A percentile compares a stretch with the other conserved stretches of the same genome.
Evolutionary conservation across 2,797 vertebrate genomes (phyloP).

Genomic region (Sebastes hubbsi): DNA sequence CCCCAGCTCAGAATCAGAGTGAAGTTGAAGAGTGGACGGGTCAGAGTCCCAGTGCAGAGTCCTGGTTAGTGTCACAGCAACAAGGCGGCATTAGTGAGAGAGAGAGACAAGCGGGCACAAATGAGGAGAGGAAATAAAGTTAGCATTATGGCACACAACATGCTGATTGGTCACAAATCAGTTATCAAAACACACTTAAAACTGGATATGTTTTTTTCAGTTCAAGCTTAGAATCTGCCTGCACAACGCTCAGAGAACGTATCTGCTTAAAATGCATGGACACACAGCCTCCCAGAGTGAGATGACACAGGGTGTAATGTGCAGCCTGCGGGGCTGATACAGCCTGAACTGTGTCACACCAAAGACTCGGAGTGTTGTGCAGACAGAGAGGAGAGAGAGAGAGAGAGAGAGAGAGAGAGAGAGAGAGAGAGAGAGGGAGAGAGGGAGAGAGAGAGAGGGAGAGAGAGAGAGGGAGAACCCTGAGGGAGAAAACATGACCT

Average conservation of each 20-base stretch:
- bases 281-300: constrained; percentile 40
- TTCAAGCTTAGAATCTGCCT: constrained; percentile 1
- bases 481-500: constrained; percentile 88
- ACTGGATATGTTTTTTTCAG: not conserved
- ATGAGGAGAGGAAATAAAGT: constrained; percentile 69
- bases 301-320: constrained; percentile 53
- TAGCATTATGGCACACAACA: constrained; percentile 67
- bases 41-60: constrained; percentile 99
- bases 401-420: no score
- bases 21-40: constrained; percentile 98
- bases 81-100: constrained; percentile 94
- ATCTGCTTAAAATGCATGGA: constrained; percentile 53
- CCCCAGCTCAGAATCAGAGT: constrained; percentile 99
- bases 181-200: constrained; percentile 28
- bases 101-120: constrained; percentile 70
- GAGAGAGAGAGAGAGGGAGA: no score
- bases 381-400: constrained; percentile 20
- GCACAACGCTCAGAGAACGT: constrained; percentile 20
- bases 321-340: constrained; percentile 73
- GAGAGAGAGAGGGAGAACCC: constrained; percentile 51
- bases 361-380: constrained; percentile 64
- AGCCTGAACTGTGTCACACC: constrained; percentile 60
- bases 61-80: constrained; percentile 96
- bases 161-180: constrained; percentile 49
- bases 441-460: no score